A percentile compares a stretch with the other conserved stretches of the same genome.
Conservation (phyloP, 30 jellyfish, hydroid and myxozoan species). For the Clytia hemisphaerica region DNA sequence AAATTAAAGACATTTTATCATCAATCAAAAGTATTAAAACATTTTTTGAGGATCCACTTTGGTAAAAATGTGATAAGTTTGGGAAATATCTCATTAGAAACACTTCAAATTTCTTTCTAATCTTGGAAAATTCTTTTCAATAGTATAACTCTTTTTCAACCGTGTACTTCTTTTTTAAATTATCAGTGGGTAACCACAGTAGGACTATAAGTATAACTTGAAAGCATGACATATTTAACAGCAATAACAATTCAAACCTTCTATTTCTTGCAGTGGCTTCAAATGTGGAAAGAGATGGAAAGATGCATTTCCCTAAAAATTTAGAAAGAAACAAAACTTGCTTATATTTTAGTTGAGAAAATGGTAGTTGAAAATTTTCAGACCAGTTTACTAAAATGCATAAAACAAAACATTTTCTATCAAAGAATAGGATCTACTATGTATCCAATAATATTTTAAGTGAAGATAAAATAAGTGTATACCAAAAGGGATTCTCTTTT, state of each 20-base stretch:
- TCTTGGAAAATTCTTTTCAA: no score
- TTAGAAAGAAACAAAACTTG: not conserved
- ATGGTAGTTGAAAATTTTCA: not conserved
- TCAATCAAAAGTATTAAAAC: no score
- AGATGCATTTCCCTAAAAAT: conserved; percentile 90
- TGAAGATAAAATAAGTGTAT: not conserved
- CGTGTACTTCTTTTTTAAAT: no score
- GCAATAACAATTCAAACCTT: conserved; percentile 40
- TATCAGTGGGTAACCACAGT: no score
- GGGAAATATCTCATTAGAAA: no score
- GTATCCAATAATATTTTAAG: not conserved
- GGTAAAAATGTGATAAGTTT: no score
- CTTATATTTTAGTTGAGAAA: not conserved
- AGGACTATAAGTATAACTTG: no score
- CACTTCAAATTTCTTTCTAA: no score
- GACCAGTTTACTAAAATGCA: not conserved
- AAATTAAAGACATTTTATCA: no score
- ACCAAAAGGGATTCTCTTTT: conserved; percentile 87
- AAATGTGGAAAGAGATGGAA: conserved; percentile 84
- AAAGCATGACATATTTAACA: not conserved
- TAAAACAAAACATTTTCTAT: no score
- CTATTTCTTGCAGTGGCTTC: conserved; percentile 79
- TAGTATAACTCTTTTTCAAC: no score
- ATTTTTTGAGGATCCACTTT: not conserved
- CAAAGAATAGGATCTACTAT: not conserved